Evolutionary conservation across 2,797 vertebrate genomes (phyloP).

Genomic region (Sebastolobus altivelis): DNA sequence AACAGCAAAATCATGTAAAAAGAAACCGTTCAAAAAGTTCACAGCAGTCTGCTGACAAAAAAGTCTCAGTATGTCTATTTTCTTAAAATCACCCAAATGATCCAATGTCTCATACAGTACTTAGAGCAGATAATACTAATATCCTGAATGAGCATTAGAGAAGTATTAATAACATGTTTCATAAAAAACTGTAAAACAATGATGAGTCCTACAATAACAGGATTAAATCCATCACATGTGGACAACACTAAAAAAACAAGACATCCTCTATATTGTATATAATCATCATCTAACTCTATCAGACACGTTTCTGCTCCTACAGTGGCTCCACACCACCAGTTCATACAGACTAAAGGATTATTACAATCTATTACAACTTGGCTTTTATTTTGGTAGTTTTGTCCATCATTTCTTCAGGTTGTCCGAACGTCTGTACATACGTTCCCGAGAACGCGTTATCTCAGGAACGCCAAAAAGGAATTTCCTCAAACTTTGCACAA

Average conservation of each 20-base stretch:
- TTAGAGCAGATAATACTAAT: constrained; percentile 15
- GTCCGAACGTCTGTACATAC: no score
- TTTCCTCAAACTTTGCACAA: no score
- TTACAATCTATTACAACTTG: background rate
- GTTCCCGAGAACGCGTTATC: no score
- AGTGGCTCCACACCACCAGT: constrained; percentile 21
- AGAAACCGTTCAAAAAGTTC: constrained; percentile 26
- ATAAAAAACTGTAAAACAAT: constrained; percentile 23
- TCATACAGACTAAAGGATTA: constrained; percentile 29
- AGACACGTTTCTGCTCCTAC: constrained; percentile 24
- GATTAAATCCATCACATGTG: constrained; percentile 34
- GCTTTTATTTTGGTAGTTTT: constrained; percentile 17
- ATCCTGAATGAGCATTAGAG: constrained; percentile 45
- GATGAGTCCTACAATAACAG: constrained; percentile 9
- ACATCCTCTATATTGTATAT: background rate
- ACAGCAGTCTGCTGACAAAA: constrained; percentile 35
- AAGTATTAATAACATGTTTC: constrained; percentile 27
- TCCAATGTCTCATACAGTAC: constrained; percentile 50
- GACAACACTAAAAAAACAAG: constrained; percentile 15
- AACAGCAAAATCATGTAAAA: constrained; percentile 33
- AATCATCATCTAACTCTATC: constrained; percentile 18
- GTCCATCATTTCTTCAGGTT: background rate
- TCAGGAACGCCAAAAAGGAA: no score
- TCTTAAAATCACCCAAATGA: background rate
- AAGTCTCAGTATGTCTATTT: constrained; percentile 25